These are phyloP conservation scores for Brachionus rubens DNA, from an alignment of 1,140 invertebrate species.

Conservation along the genomic window DNA sequence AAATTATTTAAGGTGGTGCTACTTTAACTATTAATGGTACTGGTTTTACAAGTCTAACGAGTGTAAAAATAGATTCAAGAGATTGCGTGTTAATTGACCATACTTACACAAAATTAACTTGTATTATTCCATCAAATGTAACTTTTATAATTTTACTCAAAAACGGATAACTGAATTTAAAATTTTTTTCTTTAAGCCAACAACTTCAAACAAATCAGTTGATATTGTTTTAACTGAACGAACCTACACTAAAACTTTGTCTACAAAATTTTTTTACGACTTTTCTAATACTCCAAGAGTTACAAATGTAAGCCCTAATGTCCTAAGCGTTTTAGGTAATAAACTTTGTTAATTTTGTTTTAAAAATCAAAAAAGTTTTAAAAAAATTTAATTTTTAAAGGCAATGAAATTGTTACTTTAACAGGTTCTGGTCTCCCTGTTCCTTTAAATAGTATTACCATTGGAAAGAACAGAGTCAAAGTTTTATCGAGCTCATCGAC, in stretches of 20 bases:
- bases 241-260: conserved; percentile 38
- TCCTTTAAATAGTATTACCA: neutral
- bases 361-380: neutral
- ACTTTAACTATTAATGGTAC: conserved; percentile 49
- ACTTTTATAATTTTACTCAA: neutral
- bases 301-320: neutral
- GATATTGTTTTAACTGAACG: conserved; percentile 46
- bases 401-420: conserved; percentile 50
- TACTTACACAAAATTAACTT: conserved; percentile 47
- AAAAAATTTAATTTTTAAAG: too few relatives aligned
- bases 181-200: conserved; percentile 38
- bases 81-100: neutral
- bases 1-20: conserved; percentile 46
- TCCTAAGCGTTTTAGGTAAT: neutral
- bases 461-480: conserved; percentile 47
- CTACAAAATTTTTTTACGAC: conserved; percentile 47
- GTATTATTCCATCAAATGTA: conserved; percentile 48
- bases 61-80: neutral
- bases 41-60: conserved; percentile 49
- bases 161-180: neutral
- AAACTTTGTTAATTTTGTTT: neutral
- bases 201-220: conserved; percentile 6
- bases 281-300: conserved; percentile 13
- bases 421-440: conserved; percentile 48
- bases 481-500: conserved; percentile 46